A percentile compares a stretch with the other conserved stretches of the same genome.
Conservation (phyloP, 2,113 vertebrate genomes). For the Sisor rabdophorus region DNA sequence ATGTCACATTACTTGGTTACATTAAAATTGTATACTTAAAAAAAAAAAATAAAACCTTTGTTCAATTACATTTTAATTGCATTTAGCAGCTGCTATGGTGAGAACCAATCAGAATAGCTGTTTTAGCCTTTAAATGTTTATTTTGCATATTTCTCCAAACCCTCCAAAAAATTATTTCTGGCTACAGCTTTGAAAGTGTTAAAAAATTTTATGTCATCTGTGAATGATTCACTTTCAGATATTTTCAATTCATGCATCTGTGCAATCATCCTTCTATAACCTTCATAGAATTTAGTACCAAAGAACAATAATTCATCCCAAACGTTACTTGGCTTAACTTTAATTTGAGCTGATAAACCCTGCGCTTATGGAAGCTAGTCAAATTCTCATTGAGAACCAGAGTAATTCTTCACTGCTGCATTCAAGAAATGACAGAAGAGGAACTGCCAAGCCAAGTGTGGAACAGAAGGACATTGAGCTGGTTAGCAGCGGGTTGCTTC, state of each 20-base stretch:
- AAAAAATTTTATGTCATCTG: not conserved
- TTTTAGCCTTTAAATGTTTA: not conserved
- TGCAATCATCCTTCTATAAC: not conserved
- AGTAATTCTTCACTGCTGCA: not conserved
- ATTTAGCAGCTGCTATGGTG: not conserved
- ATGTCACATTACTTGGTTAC: too few species aligned
- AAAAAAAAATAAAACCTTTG: too few species aligned
- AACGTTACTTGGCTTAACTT: slow-evolving; percentile 14
- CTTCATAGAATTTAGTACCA: too few species aligned
- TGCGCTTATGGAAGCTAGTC: not conserved
- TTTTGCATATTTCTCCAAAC: not conserved
- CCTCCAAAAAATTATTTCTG: not conserved
- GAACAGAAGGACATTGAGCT: slow-evolving; percentile 71
- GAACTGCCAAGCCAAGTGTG: slow-evolving; percentile 28
- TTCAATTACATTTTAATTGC: not conserved
- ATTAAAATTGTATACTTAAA: too few species aligned
- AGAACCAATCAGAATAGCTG: not conserved
- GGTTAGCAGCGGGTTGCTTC: slow-evolving; percentile 28
- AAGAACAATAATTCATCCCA: not conserved
- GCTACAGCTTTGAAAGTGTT: not conserved
- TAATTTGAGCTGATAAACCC: not conserved
- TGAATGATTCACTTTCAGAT: not conserved
- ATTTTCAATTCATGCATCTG: not conserved
- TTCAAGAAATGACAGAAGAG: not conserved
- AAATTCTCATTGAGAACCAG: slow-evolving; percentile 38